These are phyloP conservation scores for Lerista edwardsae DNA, from an alignment of 2,797 vertebrate species.

Conservation along the genomic window DNA sequence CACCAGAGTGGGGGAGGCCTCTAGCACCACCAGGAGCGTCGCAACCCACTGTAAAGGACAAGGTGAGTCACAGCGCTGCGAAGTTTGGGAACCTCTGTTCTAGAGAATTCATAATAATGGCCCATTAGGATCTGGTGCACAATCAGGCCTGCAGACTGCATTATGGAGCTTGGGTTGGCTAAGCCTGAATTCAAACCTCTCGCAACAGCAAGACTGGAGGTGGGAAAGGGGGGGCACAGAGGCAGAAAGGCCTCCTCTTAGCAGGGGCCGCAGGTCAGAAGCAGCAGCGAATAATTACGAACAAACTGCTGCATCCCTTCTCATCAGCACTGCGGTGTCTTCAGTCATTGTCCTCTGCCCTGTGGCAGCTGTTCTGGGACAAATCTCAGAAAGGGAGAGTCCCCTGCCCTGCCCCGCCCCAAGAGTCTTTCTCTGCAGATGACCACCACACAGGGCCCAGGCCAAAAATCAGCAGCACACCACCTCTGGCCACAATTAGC, in stretches of 20 bases:
- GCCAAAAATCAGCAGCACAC: constrained; percentile 27
- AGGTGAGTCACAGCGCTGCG: too few species aligned
- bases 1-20: too few species aligned
- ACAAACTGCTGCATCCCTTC: neutral
- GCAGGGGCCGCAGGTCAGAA: neutral
- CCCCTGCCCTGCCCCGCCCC: constrained; percentile 33
- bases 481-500: constrained; percentile 62
- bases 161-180: neutral
- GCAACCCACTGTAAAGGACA: neutral
- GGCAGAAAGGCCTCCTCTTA: neutral
- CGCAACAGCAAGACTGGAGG: neutral
- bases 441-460: neutral
- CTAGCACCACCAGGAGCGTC: too few species aligned
- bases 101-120: neutral
- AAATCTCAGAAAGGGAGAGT: constrained; percentile 42
- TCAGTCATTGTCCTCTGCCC: constrained; percentile 43
- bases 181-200: neutral
- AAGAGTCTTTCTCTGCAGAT: constrained; percentile 37
- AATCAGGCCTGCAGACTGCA: neutral
- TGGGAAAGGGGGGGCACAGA: neutral
- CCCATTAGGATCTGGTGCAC: neutral
- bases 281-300: neutral
- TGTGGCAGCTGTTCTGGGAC: constrained; percentile 21
- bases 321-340: neutral
- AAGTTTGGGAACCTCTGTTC: too few species aligned